These are phyloP conservation scores for Protonemura montana DNA, from an alignment of 2,888 invertebrate species.

Conservation along the genomic window DNA sequence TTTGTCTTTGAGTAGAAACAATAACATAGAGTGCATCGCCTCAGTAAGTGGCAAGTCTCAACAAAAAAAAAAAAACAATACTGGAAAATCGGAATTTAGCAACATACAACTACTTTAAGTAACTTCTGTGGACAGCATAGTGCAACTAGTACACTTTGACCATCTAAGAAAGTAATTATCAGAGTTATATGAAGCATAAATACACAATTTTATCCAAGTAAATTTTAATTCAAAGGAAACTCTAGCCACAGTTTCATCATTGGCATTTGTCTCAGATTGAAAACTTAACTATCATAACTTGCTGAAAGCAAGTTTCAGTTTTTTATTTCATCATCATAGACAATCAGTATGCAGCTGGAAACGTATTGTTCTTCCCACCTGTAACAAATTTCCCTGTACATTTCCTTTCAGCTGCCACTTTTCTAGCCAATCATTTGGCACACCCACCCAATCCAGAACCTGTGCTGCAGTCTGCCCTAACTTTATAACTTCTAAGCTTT, in stretches of 20 bases:
- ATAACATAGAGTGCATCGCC: background rate
- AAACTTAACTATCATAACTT: constrained; percentile 43
- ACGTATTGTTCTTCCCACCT: background rate
- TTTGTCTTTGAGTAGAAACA: background rate
- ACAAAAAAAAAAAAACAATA: background rate
- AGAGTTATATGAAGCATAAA: no score
- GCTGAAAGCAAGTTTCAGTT: constrained; percentile 16
- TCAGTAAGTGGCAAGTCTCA: constrained; percentile 16
- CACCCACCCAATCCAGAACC: no score
- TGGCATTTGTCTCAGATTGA: constrained; percentile 45
- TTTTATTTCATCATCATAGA: constrained; percentile 29
- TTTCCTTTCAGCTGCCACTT: no score
- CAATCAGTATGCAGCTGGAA: no score
- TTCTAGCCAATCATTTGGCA: no score
- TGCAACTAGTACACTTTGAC: no score
- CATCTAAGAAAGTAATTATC: no score
- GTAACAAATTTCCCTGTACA: constrained; percentile 1
- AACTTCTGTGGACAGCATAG: no score
- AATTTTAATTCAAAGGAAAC: constrained; percentile 13
- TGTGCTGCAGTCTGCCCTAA: no score
- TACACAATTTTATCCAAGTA: background rate
- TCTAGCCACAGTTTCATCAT: constrained; percentile 28
- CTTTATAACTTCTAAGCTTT: no score
- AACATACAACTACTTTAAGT: no score
- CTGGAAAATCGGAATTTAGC: background rate